Conservation (phyloP, 2,797 vertebrate genomes). For the Coregonus suidteri region DNA sequence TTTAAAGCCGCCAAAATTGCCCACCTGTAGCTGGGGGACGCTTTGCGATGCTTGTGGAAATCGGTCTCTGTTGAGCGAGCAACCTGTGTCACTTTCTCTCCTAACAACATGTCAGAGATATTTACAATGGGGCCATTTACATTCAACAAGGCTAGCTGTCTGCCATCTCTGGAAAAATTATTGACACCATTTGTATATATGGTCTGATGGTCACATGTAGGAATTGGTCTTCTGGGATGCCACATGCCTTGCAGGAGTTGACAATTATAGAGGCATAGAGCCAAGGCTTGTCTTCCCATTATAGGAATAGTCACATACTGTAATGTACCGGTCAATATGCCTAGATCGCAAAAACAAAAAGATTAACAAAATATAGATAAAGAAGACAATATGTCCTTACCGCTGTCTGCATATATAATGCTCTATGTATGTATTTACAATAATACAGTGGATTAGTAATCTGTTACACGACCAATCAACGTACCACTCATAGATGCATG, state of each 20-base stretch:
- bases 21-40: constrained; percentile 72
- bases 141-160: constrained; percentile 24
- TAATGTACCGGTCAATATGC: background rate
- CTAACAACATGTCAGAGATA: constrained; percentile 69
- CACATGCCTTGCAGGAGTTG: constrained; percentile 32
- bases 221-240: constrained; percentile 41
- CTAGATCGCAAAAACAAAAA: background rate
- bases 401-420: background rate
- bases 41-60: constrained; percentile 50
- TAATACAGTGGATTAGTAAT: background rate
- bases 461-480: background rate
- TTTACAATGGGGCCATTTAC: constrained; percentile 43
- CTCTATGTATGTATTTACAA: background rate
- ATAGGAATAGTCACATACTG: background rate
- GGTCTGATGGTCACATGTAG: constrained; percentile 38
- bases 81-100: constrained; percentile 59
- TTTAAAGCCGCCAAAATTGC: constrained; percentile 68
- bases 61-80: constrained; percentile 68
- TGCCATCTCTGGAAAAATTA: constrained; percentile 42
- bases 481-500: background rate
- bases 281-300: constrained; percentile 10
- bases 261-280: constrained; percentile 36
- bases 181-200: constrained; percentile 50
- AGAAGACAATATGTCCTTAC: background rate
- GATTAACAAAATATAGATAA: background rate